Conservation (phyloP, 2,113 vertebrate species). For the Tupaia chinensis region DNA sequence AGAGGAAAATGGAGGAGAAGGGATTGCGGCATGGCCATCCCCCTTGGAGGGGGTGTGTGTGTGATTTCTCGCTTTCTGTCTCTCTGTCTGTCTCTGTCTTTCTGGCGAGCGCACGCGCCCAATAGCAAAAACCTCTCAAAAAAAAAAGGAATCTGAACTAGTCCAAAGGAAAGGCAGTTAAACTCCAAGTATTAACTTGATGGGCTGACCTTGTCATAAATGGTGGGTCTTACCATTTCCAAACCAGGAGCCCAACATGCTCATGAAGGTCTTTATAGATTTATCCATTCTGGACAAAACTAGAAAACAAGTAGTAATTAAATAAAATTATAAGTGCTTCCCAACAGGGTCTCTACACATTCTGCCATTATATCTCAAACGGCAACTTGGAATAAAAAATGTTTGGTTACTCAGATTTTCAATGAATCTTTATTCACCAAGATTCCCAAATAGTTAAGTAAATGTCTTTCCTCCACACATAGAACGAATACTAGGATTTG, state of each 20-base stretch:
- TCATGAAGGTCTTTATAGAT: slow-evolving; percentile 75
- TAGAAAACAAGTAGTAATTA: slow-evolving; percentile 84
- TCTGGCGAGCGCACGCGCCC: no score
- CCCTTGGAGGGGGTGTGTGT: no score
- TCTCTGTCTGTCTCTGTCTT: no score
- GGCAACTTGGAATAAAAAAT: slow-evolving; percentile 67
- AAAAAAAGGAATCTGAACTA: background rate
- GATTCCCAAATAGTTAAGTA: slow-evolving; percentile 75
- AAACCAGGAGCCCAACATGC: slow-evolving; percentile 70
- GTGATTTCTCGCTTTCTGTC: no score
- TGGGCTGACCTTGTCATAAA: slow-evolving; percentile 18
- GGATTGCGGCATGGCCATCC: no score
- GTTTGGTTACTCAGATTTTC: slow-evolving; percentile 65
- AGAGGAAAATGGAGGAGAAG: no score
- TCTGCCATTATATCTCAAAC: slow-evolving; percentile 77
- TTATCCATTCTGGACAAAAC: slow-evolving; percentile 83
- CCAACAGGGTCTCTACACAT: slow-evolving; percentile 80
- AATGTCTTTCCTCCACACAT: slow-evolving; percentile 76
- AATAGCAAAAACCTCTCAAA: no score
- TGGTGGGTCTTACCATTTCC: slow-evolving; percentile 57
- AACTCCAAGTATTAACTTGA: background rate
- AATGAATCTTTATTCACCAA: slow-evolving; percentile 80
- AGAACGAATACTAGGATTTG: slow-evolving; percentile 73
- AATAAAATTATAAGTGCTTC: slow-evolving; percentile 86
- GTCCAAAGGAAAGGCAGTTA: slow-evolving; percentile 42